Base-by-base conservation (phyloP, 2,113 vertebrate species). In the Myrmophylax atrothorax region DNA sequence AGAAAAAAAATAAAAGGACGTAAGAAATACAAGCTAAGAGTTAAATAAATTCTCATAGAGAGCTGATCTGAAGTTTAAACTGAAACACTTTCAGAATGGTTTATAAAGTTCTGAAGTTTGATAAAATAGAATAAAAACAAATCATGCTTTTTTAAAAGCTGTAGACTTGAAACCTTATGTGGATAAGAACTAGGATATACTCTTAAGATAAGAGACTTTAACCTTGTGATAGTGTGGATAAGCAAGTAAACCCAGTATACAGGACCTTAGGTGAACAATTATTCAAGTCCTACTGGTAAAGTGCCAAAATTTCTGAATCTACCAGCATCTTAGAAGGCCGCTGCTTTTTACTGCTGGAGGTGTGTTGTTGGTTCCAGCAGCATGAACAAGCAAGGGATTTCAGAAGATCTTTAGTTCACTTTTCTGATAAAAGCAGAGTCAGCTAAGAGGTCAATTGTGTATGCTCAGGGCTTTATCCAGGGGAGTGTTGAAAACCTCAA, bases 261-360 rank as follows among this genome's bases (percentile, higher is more conserved):
- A 31, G 10, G 16, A 37, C 1, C 2, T 1, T 5, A 2, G 11
- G 7, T 67, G 18, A 89, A 3, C 25, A 60, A 35, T 10, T 53
- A 14, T 67, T 67, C 17, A 56, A 62, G 46, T 26, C 23, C 24
- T 67, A 28, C 26, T 42, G 33, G 12, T 29, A 42, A 86, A 66
- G 6, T 31, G 26, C 33, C 5, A 60, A 64, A 49, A 55, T 52
- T 79, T 70, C 33, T 56, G 22, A 50, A 66, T n/a, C 46, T 70
- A 22, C 4, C 24, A 60, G 23, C 29, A 14, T 42, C 6, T 66
- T 42, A 75, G 18, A 86, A 79, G 25, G 29, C 19, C 8, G 37
- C 2, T 1, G 3, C 10, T 79, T 66, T n/a, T 47, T 33, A 22
- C 14, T 25, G 2, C 18, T 5, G 6, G 37, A 83, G 16, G 7